phyloP scores from a whole-genome alignment of 1,140 invertebrate species.

The Bradysia coprophila region DNA sequence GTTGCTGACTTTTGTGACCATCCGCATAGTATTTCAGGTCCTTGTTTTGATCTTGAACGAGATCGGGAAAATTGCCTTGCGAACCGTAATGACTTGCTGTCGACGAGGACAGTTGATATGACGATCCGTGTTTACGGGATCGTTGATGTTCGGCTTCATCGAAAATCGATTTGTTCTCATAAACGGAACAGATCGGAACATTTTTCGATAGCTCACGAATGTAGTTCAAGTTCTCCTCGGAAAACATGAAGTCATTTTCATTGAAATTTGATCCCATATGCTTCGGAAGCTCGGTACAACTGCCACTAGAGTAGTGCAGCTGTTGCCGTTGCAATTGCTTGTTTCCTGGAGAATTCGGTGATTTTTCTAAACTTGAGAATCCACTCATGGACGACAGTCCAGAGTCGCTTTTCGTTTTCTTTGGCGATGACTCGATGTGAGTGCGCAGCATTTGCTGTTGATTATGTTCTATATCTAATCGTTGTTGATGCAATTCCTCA shows the following conservation, averaged over 20 bases:
- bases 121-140: not conserved
- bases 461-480: not conserved
- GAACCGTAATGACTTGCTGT: not conserved
- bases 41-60: not conserved
- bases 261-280: not conserved
- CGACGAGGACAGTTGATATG: not conserved
- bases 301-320: conserved; percentile 5
- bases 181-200: conserved; percentile 20
- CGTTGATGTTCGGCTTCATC: conserved; percentile 5
- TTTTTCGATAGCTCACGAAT: conserved; percentile 22
- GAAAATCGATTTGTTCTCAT: conserved; percentile 22
- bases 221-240: conserved; percentile 20
- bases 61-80: not conserved
- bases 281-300: not conserved
- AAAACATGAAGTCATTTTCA: conserved; percentile 10
- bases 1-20: too few species aligned
- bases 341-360: conserved; percentile 42
- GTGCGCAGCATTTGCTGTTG: not conserved
- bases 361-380: conserved; percentile 69
- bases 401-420: conserved; percentile 55
- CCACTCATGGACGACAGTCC: conserved; percentile 70
- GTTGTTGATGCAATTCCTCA: not conserved
- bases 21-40: not conserved
- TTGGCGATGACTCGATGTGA: conserved; percentile 34
- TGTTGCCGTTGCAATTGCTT: conserved; percentile 1